Conservation (phyloP, 2,797 vertebrate species). For the Poeciliopsis infans region DNA sequence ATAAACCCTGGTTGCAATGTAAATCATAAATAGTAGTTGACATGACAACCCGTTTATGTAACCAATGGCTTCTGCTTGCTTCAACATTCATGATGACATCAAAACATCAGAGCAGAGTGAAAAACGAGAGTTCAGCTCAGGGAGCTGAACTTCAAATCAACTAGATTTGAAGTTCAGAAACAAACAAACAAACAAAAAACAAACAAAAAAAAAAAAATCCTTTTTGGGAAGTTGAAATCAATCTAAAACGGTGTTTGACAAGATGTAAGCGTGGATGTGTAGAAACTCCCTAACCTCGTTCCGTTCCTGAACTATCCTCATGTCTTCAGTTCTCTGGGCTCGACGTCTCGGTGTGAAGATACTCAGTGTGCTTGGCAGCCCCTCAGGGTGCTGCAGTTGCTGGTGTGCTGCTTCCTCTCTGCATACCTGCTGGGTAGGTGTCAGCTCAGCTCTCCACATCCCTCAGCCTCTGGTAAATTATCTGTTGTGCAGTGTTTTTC, state of each 20-base stretch:
- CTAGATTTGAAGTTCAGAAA: neutral
- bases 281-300: neutral
- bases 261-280: neutral
- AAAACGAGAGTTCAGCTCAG: neutral
- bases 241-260: neutral
- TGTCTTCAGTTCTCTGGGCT: conserved; percentile 31
- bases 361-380: conserved; percentile 51
- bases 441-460: conserved; percentile 47
- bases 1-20: neutral
- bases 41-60: neutral
- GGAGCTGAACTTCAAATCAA: no score
- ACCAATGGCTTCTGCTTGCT: neutral
- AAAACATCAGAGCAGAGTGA: neutral
- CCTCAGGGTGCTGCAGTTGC: conserved; percentile 53
- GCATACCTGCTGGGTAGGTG: conserved; percentile 56
- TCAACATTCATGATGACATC: neutral
- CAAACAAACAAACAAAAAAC: no score
- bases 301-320: neutral
- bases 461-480: conserved; percentile 28
- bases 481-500: conserved; percentile 12
- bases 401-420: conserved; percentile 39
- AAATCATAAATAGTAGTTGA: neutral
- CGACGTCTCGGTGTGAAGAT: conserved; percentile 39
- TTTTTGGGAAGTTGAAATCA: neutral
- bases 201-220: no score